Evolutionary conservation across 2,797 vertebrate genomes (phyloP).

Genomic region (Sebastes paucispinis): DNA sequence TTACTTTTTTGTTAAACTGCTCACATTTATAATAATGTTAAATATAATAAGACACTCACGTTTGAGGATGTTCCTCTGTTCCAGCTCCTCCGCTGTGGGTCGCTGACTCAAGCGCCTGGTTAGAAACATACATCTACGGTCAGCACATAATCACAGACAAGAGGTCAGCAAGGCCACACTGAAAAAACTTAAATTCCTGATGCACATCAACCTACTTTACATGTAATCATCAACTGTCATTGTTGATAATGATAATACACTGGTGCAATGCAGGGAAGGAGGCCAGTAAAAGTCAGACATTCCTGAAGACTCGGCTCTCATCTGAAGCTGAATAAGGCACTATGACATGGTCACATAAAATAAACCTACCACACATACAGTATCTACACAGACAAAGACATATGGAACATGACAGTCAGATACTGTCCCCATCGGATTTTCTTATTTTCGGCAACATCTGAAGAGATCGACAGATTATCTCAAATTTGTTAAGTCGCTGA

Average conservation of each 20-base stretch:
- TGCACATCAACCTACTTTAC: neutral
- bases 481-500: neutral
- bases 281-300: neutral
- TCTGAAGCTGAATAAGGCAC: conserved; percentile 14
- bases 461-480: conserved; percentile 25
- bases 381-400: neutral
- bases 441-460: neutral
- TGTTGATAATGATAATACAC: conserved; percentile 6
- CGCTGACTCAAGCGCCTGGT: conserved; percentile 96
- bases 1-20: neutral
- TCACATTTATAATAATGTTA: neutral
- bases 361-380: neutral
- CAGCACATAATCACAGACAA: conserved; percentile 24
- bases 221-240: neutral
- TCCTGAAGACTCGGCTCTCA: conserved; percentile 21
- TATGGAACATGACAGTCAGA: neutral
- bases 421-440: neutral
- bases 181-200: neutral
- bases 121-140: conserved; percentile 68
- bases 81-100: conserved; percentile 96
- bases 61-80: conserved; percentile 99
- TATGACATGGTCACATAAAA: conserved; percentile 16
- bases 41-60: conserved; percentile 84
- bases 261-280: conserved; percentile 17
- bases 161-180: neutral